Evolutionary conservation across 2,888 invertebrate genomes (phyloP).

Genomic region (Germaria angustata): DNA sequence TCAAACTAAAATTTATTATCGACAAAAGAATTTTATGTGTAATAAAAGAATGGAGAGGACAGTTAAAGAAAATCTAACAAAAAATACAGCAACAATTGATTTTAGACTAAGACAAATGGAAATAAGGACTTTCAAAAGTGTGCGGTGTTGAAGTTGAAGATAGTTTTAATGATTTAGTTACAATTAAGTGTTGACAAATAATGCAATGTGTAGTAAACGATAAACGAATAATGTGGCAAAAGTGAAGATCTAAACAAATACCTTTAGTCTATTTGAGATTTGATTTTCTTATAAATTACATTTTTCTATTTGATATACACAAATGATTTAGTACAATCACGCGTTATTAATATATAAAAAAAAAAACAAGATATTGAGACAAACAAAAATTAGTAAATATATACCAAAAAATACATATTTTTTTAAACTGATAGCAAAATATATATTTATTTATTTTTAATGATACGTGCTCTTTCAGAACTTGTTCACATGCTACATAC

Average conservation of each 20-base stretch:
- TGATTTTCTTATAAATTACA: neutral
- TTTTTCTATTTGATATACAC: neutral
- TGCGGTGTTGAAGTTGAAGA: neutral
- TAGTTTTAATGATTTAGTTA: neutral
- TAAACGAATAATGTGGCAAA: neutral
- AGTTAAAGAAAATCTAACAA: neutral
- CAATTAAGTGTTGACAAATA: neutral
- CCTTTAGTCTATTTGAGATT: too few species aligned
- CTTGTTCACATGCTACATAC: slow-evolving; percentile 53
- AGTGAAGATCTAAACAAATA: neutral
- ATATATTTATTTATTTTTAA: neutral
- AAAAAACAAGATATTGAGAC: neutral
- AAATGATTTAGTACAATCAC: neutral
- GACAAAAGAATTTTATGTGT: too few species aligned
- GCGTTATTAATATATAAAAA: neutral
- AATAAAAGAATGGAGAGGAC: neutral
- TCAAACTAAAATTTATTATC: too few species aligned
- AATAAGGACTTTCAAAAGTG: neutral
- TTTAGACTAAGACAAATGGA: too few species aligned
- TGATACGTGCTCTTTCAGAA: slow-evolving; percentile 46
- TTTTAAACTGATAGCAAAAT: neutral
- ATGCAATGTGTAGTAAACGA: neutral
- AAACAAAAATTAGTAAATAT: neutral
- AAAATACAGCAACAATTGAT: neutral
- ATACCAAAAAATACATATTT: neutral